Conservation (phyloP, 2,113 vertebrate genomes). For the Melanocharis versteri region DNA sequence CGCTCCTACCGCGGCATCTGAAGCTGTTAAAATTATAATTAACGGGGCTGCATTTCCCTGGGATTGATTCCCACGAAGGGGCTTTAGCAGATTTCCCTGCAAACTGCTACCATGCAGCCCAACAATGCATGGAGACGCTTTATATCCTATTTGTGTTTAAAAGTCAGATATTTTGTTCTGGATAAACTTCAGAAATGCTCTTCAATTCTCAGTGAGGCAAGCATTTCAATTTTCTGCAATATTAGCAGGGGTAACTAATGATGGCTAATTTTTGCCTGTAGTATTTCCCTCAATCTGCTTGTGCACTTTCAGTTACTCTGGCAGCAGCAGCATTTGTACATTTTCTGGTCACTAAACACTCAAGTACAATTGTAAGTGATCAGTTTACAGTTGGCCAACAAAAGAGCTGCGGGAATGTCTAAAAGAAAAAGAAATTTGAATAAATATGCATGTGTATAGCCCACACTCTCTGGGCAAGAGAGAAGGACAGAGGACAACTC, state of each 20-base stretch:
- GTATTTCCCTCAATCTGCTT: constrained; percentile 79
- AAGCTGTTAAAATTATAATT: constrained; percentile 28
- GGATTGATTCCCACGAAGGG: constrained; percentile 1
- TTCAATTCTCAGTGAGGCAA: constrained; percentile 80
- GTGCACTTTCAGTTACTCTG: constrained; percentile 75
- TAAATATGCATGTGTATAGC: constrained; percentile 25
- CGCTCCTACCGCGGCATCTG: not conserved
- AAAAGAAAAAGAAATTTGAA: constrained; percentile 58
- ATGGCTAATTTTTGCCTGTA: constrained; percentile 81
- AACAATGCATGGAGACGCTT: not conserved
- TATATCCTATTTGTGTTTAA: constrained; percentile 38
- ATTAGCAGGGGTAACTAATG: constrained; percentile 81
- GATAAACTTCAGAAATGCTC: constrained; percentile 75
- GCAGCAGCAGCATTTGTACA: constrained; percentile 76
- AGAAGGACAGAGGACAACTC: constrained; percentile 11
- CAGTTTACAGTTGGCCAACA: constrained; percentile 73
- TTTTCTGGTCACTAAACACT: constrained; percentile 88
- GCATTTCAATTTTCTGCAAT: constrained; percentile 79
- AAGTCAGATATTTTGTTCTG: constrained; percentile 64
- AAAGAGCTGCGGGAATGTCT: constrained; percentile 69
- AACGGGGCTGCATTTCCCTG: not conserved
- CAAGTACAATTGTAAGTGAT: constrained; percentile 79
- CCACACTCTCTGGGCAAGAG: not conserved
- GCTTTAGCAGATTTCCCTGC: constrained; percentile 13
- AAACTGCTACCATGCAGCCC: not conserved